Base-by-base conservation (phyloP, 1,140 invertebrate genomes). In the Drosophila persimilis region DNA sequence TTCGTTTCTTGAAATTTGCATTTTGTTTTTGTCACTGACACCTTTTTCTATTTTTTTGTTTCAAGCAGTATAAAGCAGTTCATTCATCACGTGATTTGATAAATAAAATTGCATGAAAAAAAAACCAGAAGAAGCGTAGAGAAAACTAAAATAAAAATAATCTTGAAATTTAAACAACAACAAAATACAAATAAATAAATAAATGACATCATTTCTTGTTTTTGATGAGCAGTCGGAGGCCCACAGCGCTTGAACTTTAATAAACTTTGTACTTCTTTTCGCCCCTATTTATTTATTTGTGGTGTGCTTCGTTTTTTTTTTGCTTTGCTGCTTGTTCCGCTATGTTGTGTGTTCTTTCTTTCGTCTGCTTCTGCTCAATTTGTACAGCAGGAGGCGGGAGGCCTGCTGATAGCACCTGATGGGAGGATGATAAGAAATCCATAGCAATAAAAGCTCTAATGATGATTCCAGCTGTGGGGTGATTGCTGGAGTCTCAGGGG, bases 231-330 rank as follows among this genome's bases (percentile, higher is more conserved):
- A 45, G 17, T 35, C 31, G 11, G 20, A 8, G 35, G 45, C 20
- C 43, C 31, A 24, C 45, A 56, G 46, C 24, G 54, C 50, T 72
- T 88, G 83, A 86, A 88, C 83, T 77, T 78, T 35, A 79, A 88
- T 88, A 83, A 86, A 86, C 83, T 86, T 88, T 83, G 83, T 74
- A 85, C 64, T 64, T 77, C 73, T 64, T 61, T 60, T 66, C 48
- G 63, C 43, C 11, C 43, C 47, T 11, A n/a, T 11, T 57, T 58
- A n/a, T 11, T 57, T 58, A 17, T 35, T 39, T 11, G 22, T 58
- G 11, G 31, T 35, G 8, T 35, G 45, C 13, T 17, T 41, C 15
- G 39, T 48, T 7, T 59, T 46, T 51, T 48, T 7, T 59, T 46
- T 51, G 17, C 15, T 39, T 20, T 47, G 26, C 43, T 63, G 50